Conservation (phyloP, 2,888 invertebrate genomes). For the Gibbula magus region DNA sequence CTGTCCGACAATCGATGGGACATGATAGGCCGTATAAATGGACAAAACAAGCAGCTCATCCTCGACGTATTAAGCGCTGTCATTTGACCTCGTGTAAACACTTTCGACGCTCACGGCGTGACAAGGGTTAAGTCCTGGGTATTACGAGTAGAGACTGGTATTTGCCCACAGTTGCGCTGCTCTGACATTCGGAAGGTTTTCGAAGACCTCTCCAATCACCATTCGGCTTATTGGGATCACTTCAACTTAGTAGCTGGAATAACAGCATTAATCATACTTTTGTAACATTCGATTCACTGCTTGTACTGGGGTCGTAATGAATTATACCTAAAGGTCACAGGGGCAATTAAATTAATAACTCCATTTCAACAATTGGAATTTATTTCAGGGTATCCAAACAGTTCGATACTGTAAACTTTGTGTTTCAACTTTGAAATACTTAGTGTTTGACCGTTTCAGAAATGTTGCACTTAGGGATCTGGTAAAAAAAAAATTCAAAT, state of each 20-base stretch:
- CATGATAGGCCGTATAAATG: neutral
- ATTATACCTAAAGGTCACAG: too few species aligned
- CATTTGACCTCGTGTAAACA: conserved; percentile 13
- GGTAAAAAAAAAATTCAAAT: too few species aligned
- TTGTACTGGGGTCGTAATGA: too few species aligned
- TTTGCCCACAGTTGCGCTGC: neutral
- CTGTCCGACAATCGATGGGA: neutral
- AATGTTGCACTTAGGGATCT: too few species aligned
- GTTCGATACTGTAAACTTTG: too few species aligned
- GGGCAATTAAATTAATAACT: too few species aligned
- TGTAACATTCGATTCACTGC: too few species aligned
- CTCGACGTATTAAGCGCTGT: neutral
- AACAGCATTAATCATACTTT: too few species aligned
- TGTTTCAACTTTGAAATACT: too few species aligned
- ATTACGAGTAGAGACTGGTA: neutral
- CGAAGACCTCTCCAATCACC: neutral
- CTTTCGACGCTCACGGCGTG: neutral
- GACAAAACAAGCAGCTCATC: conserved; percentile 2
- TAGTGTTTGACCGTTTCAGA: too few species aligned
- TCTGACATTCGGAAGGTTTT: neutral
- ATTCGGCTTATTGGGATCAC: neutral
- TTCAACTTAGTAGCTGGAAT: neutral
- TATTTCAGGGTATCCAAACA: too few species aligned
- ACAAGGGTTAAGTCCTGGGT: neutral
- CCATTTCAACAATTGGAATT: too few species aligned